Conservation (phyloP, 2,888 invertebrate genomes). For the Synergus laeviventris region DNA sequence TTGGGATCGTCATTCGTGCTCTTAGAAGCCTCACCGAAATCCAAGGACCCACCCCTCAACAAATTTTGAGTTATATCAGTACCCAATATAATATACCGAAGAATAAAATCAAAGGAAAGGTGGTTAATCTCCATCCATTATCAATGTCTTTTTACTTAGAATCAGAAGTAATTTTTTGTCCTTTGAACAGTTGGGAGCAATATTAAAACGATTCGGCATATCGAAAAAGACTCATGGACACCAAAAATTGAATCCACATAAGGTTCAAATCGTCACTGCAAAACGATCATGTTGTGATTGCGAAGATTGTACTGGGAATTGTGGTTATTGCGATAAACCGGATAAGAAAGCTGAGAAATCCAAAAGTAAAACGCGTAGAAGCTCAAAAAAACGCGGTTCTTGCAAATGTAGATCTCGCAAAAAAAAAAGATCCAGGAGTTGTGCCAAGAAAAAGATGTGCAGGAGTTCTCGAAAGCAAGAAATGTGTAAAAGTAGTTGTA, state of each 20-base stretch:
- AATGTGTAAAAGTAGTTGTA: too few species aligned
- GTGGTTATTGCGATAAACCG: conserved; percentile 53
- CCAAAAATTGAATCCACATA: background rate
- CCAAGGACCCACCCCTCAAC: conserved; percentile 45
- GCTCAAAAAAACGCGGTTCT: background rate
- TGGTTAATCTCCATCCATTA: conserved; percentile 39
- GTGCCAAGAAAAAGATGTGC: background rate
- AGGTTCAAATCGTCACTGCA: background rate
- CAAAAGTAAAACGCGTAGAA: background rate
- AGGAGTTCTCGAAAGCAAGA: background rate
- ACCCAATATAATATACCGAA: conserved; percentile 51
- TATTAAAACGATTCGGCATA: conserved; percentile 55
- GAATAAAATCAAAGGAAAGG: conserved; percentile 54
- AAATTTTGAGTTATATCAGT: conserved; percentile 53
- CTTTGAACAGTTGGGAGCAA: conserved; percentile 50
- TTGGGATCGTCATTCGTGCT: conserved; percentile 51
- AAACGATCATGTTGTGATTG: conserved; percentile 58
- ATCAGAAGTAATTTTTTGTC: background rate
- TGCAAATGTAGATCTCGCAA: background rate
- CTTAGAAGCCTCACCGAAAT: conserved; percentile 49
- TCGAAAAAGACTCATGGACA: background rate
- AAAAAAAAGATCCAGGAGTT: background rate
- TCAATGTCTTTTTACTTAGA: background rate
- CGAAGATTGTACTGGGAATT: conserved; percentile 55
- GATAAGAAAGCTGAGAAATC: background rate